Evolutionary conservation across 2,113 vertebrate genomes (phyloP).

Genomic region (Microtus pennsylvanicus): DNA sequence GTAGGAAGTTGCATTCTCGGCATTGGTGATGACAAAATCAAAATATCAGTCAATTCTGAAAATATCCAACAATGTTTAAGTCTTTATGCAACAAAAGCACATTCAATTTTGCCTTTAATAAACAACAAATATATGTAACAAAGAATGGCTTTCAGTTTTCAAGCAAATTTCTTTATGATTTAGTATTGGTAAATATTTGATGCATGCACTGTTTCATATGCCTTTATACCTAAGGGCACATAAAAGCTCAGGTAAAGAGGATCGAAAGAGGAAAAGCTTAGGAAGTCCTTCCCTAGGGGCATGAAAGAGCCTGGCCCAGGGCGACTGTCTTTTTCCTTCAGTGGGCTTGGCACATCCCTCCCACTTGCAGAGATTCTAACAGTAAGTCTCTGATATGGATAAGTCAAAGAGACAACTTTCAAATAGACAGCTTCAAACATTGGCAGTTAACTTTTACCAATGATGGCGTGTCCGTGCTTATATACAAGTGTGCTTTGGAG

Average conservation of each 20-base stretch:
- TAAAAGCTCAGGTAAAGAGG: neutral
- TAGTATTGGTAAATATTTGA: neutral
- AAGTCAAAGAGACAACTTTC: constrained; percentile 54
- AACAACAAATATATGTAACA: neutral
- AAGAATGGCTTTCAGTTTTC: neutral
- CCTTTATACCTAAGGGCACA: neutral
- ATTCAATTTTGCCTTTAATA: neutral
- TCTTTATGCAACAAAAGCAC: neutral
- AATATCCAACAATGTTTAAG: neutral
- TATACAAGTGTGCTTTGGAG: constrained; percentile 50
- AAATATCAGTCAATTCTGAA: neutral
- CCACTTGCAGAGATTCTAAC: constrained; percentile 27
- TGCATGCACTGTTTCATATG: neutral
- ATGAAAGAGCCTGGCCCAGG: neutral
- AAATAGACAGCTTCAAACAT: constrained; percentile 79
- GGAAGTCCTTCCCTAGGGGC: neutral
- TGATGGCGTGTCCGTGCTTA: constrained; percentile 35
- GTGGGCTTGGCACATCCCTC: neutral
- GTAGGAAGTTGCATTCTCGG: neutral
- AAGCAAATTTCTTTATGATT: neutral
- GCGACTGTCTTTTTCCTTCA: constrained; percentile 56
- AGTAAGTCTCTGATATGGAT: constrained; percentile 68
- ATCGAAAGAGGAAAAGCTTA: neutral
- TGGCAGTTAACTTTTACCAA: constrained; percentile 80
- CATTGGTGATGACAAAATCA: neutral